Base-by-base conservation (phyloP, 2,113 vertebrate genomes). In the Struthidea cinerea region DNA sequence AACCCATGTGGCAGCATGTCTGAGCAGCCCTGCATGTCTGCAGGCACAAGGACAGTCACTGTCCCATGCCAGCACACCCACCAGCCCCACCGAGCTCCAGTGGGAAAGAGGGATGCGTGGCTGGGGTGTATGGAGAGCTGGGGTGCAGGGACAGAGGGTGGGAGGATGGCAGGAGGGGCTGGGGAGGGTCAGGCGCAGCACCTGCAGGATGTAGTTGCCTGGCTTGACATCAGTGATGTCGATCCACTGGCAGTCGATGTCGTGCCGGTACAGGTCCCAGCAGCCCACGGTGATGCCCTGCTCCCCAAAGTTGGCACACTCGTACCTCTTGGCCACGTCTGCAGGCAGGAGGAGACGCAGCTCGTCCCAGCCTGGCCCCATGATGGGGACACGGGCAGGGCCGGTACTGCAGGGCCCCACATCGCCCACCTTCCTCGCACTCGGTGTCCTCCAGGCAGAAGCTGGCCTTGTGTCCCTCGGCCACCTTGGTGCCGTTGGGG, bases 211-310 rank as follows among this genome's bases (percentile, higher is more conserved):
- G 97, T 99, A 99, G 97, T 99, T 99, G 91, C 99, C 99, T 7
- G 99, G 98, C 85, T 98, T 99, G 83, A 99, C 97, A 2, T 99
- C 99, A 0, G 98, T 99, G 97, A 99, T 99, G 97, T 99, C 99
- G 7, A 99, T 99, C 99, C 99, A 99, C 90, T 99, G 99, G 89
- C 99, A 99, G 98, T 99, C 99, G 4, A 99, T 99, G 96, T 99
- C 99, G 2, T 99, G 99, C 7, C 99, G 98, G 91, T 99, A 99
- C 89, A 99, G 91, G 96, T 99, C 99, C 99, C 99, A 99, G 97
- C 99, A 99, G 79, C 99, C 99, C 91, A 99, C 99, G 0, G 99
- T 99, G 98, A 99, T 99, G 94, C 99, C 99, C 96, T 99, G 99
- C 74, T 99, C 99, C 18, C 99, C 99, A 12, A 99, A 99, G 98